These are phyloP conservation scores for Seriola rivoliana DNA, from an alignment of 2,113 vertebrate species.

Conservation along the genomic window DNA sequence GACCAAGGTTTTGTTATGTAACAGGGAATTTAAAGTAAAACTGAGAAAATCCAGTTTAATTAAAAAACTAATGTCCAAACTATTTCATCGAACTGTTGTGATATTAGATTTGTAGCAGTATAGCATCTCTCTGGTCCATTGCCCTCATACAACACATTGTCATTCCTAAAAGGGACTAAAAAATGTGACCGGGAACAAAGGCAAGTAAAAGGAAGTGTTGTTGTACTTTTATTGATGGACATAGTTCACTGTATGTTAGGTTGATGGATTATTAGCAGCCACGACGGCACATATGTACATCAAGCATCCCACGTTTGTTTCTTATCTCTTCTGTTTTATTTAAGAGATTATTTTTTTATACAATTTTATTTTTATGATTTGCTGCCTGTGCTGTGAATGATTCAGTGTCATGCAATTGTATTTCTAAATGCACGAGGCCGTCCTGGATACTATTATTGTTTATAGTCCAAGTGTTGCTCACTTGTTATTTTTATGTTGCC, in stretches of 20 bases:
- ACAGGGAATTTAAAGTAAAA: background rate
- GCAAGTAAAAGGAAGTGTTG: background rate
- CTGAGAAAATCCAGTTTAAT: background rate
- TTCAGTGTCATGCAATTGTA: background rate
- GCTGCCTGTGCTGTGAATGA: conserved; percentile 32
- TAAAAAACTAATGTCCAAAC: background rate
- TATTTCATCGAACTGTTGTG: background rate
- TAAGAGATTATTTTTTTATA: conserved; percentile 67
- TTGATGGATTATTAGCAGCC: background rate
- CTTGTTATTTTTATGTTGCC: conserved; percentile 2
- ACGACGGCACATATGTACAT: conserved; percentile 40
- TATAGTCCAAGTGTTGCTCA: background rate
- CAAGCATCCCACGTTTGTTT: conserved; percentile 48
- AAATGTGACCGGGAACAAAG: conserved; percentile 7
- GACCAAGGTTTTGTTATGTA: conserved; percentile 2
- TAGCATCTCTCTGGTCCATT: background rate
- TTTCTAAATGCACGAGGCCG: background rate
- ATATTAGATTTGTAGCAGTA: background rate
- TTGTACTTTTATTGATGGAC: background rate
- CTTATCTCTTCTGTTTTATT: conserved; percentile 57
- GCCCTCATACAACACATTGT: background rate
- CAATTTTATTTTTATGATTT: conserved; percentile 51
- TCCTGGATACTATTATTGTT: background rate
- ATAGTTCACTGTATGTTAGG: background rate
- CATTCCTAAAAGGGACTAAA: conserved; percentile 22